These are phyloP conservation scores for Porites evermanni DNA, from an alignment of 92 coral and sea anemone species.

Conservation along the genomic window DNA sequence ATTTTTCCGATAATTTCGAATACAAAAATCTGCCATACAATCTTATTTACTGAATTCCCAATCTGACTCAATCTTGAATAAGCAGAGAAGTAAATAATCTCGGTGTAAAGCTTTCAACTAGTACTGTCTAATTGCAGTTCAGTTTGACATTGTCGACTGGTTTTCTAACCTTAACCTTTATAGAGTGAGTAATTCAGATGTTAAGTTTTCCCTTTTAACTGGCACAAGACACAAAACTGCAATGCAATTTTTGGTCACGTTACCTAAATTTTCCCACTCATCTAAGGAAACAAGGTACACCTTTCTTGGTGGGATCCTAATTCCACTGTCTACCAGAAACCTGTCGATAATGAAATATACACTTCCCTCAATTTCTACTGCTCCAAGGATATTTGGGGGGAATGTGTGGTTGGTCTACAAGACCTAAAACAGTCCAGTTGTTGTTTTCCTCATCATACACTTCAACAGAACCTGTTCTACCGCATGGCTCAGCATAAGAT, in stretches of 20 bases:
- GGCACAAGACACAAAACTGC: conserved; percentile 3
- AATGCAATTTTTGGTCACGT: not conserved
- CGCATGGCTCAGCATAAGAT: no score
- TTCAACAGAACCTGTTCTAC: not conserved
- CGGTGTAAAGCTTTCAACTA: no score
- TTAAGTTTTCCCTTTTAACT: not conserved
- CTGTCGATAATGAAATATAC: not conserved
- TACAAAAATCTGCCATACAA: no score
- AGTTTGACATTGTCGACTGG: no score
- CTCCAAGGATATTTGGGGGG: not conserved
- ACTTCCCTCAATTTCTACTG: not conserved
- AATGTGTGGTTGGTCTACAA: not conserved
- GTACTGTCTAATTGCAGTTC: no score
- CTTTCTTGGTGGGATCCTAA: not conserved
- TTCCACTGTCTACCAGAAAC: not conserved
- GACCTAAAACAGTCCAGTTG: not conserved
- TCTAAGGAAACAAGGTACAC: not conserved
- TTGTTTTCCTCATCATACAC: not conserved
- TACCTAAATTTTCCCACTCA: not conserved
- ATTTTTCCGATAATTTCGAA: no score
- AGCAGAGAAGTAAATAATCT: no score
- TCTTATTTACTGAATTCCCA: no score
- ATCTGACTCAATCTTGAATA: no score
- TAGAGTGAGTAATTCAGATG: not conserved
- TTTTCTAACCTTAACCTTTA: no score